Base-by-base conservation (phyloP, 2,113 vertebrate species). In the Pelmatolapia mariae region DNA sequence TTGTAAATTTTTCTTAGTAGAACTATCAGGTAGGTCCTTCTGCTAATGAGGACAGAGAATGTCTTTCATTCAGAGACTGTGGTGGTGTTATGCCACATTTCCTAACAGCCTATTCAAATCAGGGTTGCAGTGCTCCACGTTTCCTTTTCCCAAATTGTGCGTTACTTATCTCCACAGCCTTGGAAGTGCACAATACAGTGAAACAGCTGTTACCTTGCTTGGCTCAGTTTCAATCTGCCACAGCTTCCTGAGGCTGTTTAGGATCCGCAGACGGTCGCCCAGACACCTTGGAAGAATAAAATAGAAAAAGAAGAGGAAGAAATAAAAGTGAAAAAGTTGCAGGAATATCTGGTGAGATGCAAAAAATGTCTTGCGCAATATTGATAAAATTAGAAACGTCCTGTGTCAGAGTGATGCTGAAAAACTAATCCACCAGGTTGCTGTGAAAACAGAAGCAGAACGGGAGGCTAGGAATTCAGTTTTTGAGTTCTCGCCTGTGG, bases 181-280 rank as follows among this genome's bases (percentile, higher is more conserved):
- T 88, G 52, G 7, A 50, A 7, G 9, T 36, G 24, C 7, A 68
- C 4, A 73, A 8, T 2, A 31, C 3, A 43, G 13, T 16, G 33
- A 50, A 18, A 22, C 3, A 16, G 15, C 4, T 16, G 4, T 87
- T 96, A 99, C 98, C 98, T 99, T 99, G 93, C 96, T 95, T 54
- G 79, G 7, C 2, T 96, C 95, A 13, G 57, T 0, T n/a, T 87
- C 91, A 36, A 94, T 93, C 78, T 96, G 94, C 61, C 63, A 94
- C 81, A 97, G 93, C 7, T 90, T 92, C 22, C 89, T 87, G 66
- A 98, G 82, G 90, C 92, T 96, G 73, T 90, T 87, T 2, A 98
- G 91, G 80, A 98, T 92, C 9, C 89, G 56, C 81, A 96, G 85
- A 66, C 95, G 96, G 47, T 96, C 93, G 0, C 86, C 93, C 8